Conservation (phyloP, 2,113 vertebrate genomes). For the Myocastor coypus region DNA sequence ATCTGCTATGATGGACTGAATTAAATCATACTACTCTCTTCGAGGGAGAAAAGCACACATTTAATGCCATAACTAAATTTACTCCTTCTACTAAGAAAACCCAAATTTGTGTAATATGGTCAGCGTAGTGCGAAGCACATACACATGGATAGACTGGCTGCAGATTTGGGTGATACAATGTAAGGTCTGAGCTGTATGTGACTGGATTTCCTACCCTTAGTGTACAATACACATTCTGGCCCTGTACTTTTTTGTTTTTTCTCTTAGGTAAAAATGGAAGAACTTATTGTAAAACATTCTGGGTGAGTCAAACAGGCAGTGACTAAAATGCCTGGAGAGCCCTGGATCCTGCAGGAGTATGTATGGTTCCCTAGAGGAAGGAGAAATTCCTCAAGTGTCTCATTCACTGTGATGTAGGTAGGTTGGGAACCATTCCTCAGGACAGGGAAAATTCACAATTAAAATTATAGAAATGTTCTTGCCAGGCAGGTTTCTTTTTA, state of each 20-base stretch:
- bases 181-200: not conserved
- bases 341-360: not conserved
- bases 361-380: not conserved
- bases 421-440: not conserved
- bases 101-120: constrained; percentile 81
- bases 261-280: constrained; percentile 23
- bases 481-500: not conserved
- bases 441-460: not conserved
- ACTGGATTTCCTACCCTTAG: constrained; percentile 14
- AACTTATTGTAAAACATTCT: constrained; percentile 3
- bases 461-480: not conserved
- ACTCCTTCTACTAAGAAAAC: constrained; percentile 85
- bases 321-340: not conserved
- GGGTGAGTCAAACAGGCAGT: not conserved
- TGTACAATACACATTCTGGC: not conserved
- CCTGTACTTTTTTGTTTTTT: not conserved
- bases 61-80: constrained; percentile 82
- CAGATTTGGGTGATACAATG: constrained; percentile 14
- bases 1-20: constrained; percentile 74
- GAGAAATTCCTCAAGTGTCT: not conserved
- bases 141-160: constrained; percentile 66
- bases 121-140: constrained; percentile 81
- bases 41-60: constrained; percentile 56
- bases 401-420: not conserved
- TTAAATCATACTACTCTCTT: constrained; percentile 73